Conservation (phyloP, 2,113 vertebrate species). For the Menura novaehollandiae region DNA sequence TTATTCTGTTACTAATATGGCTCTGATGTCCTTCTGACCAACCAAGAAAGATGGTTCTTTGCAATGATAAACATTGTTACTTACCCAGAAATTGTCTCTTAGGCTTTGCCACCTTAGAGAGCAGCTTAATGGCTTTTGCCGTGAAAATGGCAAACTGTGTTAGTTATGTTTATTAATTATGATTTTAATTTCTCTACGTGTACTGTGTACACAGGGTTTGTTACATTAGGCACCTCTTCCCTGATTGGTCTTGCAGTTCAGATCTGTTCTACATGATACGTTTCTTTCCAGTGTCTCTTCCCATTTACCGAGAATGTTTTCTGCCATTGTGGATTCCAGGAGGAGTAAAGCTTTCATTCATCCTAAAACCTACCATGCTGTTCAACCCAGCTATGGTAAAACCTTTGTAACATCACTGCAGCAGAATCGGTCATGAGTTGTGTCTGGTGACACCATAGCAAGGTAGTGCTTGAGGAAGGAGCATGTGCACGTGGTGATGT, state of each 20-base stretch:
- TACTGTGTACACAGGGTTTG: not conserved
- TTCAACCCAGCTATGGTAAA: not conserved
- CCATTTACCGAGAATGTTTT: not conserved
- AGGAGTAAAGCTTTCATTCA: not conserved
- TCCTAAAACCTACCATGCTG: not conserved
- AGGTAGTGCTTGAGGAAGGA: not conserved
- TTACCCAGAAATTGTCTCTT: not conserved
- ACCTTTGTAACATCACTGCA: not conserved
- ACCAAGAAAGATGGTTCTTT: not conserved
- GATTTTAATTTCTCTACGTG: not conserved
- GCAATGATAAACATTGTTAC: not conserved
- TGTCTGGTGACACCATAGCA: not conserved
- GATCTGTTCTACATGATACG: not conserved
- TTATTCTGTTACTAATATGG: not conserved
- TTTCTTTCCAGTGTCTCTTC: not conserved
- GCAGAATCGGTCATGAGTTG: not conserved
- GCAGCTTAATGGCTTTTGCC: not conserved
- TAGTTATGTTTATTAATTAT: not conserved
- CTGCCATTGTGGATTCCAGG: not conserved
- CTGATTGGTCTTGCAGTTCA: not conserved
- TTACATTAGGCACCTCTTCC: not conserved
- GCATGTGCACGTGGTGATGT: not conserved
- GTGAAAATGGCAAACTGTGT: not conserved
- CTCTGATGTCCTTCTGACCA: not conserved
- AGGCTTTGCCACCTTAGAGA: fast-evolving